Conservation (phyloP, 2,797 vertebrate genomes). For the Nannoperca obscura region DNA sequence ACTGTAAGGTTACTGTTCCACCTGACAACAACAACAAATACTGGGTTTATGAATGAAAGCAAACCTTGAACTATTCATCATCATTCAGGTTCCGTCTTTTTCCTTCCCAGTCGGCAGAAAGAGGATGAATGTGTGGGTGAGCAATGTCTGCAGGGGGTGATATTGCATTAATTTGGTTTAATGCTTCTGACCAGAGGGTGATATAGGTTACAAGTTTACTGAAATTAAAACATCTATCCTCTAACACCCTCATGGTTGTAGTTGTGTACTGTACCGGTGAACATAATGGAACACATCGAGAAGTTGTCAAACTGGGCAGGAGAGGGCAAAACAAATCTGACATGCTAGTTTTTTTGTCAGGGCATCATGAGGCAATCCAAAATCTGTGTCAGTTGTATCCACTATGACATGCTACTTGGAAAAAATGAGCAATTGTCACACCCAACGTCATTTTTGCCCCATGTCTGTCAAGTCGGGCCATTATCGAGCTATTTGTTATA, state of each 20-base stretch:
- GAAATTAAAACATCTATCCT: background rate
- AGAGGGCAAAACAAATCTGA: background rate
- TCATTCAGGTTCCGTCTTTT: background rate
- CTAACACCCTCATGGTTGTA: background rate
- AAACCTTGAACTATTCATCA: slow-evolving; percentile 2
- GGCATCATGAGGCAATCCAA: background rate
- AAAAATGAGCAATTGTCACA: background rate
- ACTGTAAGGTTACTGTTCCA: background rate
- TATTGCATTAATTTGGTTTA: background rate
- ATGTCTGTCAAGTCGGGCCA: background rate
- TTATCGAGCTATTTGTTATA: background rate
- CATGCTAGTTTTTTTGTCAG: background rate
- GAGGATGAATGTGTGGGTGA: background rate
- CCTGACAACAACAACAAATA: background rate
- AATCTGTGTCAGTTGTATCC: background rate
- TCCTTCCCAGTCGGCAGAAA: background rate
- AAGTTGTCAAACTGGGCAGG: background rate
- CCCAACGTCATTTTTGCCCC: background rate
- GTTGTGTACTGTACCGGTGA: background rate
- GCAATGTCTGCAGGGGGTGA: background rate
- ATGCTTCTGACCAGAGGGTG: background rate
- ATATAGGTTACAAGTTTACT: background rate
- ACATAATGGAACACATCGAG: background rate
- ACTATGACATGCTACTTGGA: background rate
- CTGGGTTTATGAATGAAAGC: background rate